phyloP scores from a whole-genome alignment of 1,140 invertebrate genomes.

The Bombus huntii region DNA sequence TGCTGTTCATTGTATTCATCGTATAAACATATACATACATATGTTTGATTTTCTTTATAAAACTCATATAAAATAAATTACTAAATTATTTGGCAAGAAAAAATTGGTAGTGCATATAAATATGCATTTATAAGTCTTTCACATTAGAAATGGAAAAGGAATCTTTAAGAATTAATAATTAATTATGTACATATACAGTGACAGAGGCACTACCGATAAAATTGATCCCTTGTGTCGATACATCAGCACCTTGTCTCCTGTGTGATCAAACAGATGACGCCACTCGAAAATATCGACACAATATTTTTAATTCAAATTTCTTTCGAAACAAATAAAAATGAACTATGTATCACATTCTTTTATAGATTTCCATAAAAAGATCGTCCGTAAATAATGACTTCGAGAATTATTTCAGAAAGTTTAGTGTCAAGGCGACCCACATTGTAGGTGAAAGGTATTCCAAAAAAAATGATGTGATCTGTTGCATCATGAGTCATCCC shows the following conservation, averaged over 20 bases:
- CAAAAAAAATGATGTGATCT: conserved; percentile 27
- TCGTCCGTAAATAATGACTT: conserved; percentile 35
- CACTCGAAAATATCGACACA: no score
- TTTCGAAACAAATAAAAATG: not conserved
- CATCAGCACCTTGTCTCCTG: not conserved
- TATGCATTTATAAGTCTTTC: not conserved
- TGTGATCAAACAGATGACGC: not conserved
- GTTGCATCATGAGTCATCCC: conserved; percentile 42
- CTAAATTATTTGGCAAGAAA: not conserved
- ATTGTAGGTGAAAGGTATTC: conserved; percentile 50
- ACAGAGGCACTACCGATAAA: not conserved
- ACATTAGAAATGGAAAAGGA: not conserved
- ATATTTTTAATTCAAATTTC: conserved; percentile 35
- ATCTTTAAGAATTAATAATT: not conserved
- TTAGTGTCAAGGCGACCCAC: conserved; percentile 56
- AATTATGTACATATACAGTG: not conserved
- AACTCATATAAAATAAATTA: not conserved
- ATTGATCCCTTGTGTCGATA: not conserved
- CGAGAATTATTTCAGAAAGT: conserved; percentile 51
- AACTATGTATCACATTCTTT: not conserved
- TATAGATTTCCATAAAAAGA: conserved; percentile 34
- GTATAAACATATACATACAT: not conserved
- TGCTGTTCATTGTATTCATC: not conserved
- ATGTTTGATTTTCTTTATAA: not conserved
- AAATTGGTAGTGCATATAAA: not conserved